Base-by-base conservation (phyloP, 2,797 vertebrate species). In the Malacoctenus gilli region DNA sequence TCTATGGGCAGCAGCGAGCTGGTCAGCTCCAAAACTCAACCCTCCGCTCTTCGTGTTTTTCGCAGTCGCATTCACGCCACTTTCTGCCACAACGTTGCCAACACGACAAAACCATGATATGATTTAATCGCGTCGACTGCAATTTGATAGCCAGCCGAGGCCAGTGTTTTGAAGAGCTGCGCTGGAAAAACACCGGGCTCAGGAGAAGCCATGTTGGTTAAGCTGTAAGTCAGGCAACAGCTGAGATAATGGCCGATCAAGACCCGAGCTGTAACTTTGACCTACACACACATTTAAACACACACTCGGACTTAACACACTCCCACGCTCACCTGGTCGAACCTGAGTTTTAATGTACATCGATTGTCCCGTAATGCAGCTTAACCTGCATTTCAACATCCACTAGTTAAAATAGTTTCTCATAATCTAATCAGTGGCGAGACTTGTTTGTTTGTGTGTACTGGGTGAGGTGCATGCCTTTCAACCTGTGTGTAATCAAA, bases 241-340 rank as follows among this genome's bases (percentile, higher is more conserved):
- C 85, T 85, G 85, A 88, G 87, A 85, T 89, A 89, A 90, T 89
- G 87, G 89, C 89, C 85, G 88, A 86, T 88, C 85, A 74, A 72
- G 77, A 78, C 78, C 65, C 32, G 65, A 66, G 79, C 67, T 70
- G 72, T 51, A 81, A 83, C 83, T 86, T 82, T 85, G 80, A 85
- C 85, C 80, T 60, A 49, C 62, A 64, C 69, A 31, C 38, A 31
- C 60, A 31, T 23, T n/a, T n/a, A 14, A 35, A 23, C 38, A 30
- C 52, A 6, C 30, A 41, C 18, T 20, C 5, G 16, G 23, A 43
- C 37, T 74, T 55, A 39, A 75, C 61, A 39, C 35, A 22, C 16
- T 36, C 30, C 31, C 8, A 9, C 9, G 3, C 23, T 73, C 42
- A 58, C 39, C 31, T 41, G 16, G 36, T 6, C 31, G 39, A 41